Conservation (phyloP, 2,113 vertebrate species). For the Scopus umbretta region DNA sequence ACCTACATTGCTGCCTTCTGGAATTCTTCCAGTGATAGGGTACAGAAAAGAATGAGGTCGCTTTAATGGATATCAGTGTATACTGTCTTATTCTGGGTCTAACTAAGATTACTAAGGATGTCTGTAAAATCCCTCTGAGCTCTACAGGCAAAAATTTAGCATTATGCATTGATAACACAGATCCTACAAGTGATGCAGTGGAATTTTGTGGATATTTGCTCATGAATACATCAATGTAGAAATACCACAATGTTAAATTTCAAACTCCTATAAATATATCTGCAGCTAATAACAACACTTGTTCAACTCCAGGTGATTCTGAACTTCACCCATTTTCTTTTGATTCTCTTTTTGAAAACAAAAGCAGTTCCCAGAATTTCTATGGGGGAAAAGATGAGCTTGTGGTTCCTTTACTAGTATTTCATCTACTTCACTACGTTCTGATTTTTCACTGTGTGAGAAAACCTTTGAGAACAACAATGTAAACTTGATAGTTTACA, state of each 20-base stretch:
- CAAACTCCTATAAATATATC: not conserved
- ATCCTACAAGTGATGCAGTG: not conserved
- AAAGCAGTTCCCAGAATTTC: not conserved
- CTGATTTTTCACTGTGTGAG: not conserved
- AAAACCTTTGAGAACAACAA: not conserved
- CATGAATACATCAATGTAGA: not conserved
- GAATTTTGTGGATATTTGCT: slow-evolving; percentile 7
- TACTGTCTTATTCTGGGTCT: not conserved
- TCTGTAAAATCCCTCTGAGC: slow-evolving; percentile 1
- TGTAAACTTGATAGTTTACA: not conserved
- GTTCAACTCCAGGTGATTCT: not conserved
- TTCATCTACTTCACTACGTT: not conserved
- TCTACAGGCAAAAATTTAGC: not conserved
- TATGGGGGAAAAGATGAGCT: not conserved
- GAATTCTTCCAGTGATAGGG: not conserved
- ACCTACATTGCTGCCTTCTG: not conserved
- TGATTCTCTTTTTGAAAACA: not conserved
- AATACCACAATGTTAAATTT: not conserved
- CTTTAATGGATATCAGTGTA: not conserved
- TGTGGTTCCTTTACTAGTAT: not conserved
- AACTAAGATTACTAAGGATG: not conserved
- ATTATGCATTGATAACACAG: slow-evolving; percentile 6
- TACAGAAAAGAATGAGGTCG: not conserved
- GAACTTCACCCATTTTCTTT: not conserved
- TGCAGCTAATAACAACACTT: not conserved